Conservation (phyloP, 2,797 vertebrate genomes). For the Carcharodon carcharias region DNA sequence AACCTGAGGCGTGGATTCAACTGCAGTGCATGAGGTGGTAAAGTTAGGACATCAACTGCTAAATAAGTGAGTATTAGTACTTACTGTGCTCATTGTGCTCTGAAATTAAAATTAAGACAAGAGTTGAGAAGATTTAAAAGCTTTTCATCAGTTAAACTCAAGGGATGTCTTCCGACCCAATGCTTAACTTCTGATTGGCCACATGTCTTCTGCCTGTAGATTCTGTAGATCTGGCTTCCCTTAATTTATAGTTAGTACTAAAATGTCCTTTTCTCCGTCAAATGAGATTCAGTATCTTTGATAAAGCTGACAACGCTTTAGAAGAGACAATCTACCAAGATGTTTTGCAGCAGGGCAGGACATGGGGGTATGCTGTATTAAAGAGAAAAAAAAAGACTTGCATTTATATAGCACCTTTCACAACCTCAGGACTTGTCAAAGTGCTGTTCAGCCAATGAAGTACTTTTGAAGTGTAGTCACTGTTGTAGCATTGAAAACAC, state of each 20-base stretch:
- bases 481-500: neutral
- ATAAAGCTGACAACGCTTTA: neutral
- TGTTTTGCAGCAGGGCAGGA: neutral
- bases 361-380: neutral
- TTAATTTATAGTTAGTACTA: conserved; percentile 12
- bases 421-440: neutral
- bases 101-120: conserved; percentile 2
- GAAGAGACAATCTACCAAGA: conserved; percentile 10
- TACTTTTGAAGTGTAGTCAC: neutral
- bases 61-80: neutral
- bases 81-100: conserved; percentile 31
- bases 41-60: neutral
- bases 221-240: neutral
- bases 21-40: too few species aligned
- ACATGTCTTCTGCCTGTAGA: neutral
- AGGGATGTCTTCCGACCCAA: neutral
- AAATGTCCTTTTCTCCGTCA: neutral
- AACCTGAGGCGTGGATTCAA: neutral
- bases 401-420: neutral
- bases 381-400: neutral
- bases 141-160: conserved; percentile 6
- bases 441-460: neutral
- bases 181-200: conserved; percentile 21
- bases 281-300: conserved; percentile 19
- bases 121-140: neutral